phyloP scores from a whole-genome alignment of 2,888 invertebrate genomes.

The Anthophora plumipes region DNA sequence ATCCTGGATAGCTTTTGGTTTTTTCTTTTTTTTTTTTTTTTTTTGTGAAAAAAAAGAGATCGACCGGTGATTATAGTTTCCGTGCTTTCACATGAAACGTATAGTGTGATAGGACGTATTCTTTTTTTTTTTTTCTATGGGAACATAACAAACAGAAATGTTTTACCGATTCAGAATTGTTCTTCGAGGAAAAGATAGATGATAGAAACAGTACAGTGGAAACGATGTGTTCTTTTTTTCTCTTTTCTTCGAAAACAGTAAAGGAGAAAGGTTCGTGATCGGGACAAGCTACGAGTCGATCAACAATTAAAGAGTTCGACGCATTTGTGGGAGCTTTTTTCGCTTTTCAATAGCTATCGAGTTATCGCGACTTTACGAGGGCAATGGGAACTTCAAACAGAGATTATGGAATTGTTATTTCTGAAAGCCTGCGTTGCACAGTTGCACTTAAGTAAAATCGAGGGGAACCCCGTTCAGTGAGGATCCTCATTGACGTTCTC shows the following conservation, averaged over 20 bases:
- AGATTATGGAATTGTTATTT: constrained; percentile 19
- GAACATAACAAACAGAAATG: too few relatives aligned
- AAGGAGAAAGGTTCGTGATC: too few relatives aligned
- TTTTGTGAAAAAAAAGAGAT: background rate
- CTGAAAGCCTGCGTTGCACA: constrained; percentile 11
- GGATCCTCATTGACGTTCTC: constrained; percentile 3
- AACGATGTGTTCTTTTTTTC: too few relatives aligned
- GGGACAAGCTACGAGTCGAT: too few relatives aligned
- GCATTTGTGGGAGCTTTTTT: background rate
- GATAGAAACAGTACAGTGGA: too few relatives aligned
- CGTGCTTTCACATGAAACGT: too few relatives aligned
- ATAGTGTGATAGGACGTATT: too few relatives aligned
- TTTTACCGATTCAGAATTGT: too few relatives aligned
- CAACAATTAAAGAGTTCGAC: background rate
- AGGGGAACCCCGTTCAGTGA: background rate
- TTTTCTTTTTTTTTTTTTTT: background rate
- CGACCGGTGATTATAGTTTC: background rate
- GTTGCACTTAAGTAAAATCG: constrained; percentile 26
- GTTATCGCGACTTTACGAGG: background rate
- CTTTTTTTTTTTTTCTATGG: too few relatives aligned
- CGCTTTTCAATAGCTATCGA: background rate
- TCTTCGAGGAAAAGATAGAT: too few relatives aligned
- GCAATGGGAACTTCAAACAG: background rate
- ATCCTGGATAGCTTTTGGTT: too few relatives aligned
- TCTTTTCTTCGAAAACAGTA: too few relatives aligned